A percentile compares a stretch with the other conserved stretches of the same genome.
Conservation (phyloP, 2,888 invertebrate genomes). For the Caenorhabditis macrosperma region DNA sequence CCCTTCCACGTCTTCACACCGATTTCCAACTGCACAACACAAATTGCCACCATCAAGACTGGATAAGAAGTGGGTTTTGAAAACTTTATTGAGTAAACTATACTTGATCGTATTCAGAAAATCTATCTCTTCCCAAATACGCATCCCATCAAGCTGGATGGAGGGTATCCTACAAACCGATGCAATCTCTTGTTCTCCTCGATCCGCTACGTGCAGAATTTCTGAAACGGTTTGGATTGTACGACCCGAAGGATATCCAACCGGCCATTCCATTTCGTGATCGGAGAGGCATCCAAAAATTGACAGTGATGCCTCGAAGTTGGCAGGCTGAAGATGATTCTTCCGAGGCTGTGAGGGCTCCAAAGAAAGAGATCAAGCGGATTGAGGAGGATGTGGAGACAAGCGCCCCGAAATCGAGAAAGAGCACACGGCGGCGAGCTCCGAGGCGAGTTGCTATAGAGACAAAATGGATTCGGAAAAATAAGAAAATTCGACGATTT, state of each 20-base stretch:
- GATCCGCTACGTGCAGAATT: constrained; percentile 25
- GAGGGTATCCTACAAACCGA: constrained; percentile 10
- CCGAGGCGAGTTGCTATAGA: neutral
- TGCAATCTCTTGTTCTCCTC: constrained; percentile 14
- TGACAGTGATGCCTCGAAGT: constrained; percentile 5
- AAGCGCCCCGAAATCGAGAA: neutral
- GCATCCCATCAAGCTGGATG: constrained; percentile 41
- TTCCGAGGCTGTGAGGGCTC: too few relatives aligned
- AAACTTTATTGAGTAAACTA: neutral
- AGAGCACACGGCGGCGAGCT: neutral
- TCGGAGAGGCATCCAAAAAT: neutral
- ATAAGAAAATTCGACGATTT: neutral
- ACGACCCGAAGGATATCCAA: neutral
- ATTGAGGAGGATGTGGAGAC: neutral
- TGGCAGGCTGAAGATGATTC: neutral
- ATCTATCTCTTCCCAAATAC: constrained; percentile 37
- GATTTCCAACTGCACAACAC: constrained; percentile 34
- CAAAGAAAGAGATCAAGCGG: too few relatives aligned
- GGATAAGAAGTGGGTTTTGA: constrained; percentile 16
- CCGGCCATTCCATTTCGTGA: neutral
- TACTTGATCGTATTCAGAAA: constrained; percentile 8
- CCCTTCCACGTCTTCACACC: constrained; percentile 1
- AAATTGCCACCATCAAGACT: constrained; percentile 13
- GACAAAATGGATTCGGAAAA: neutral
- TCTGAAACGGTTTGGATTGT: neutral